Percentiles rank a stretch among this genome's conserved stretches.
phyloP scores from a whole-genome alignment of 1,140 invertebrate genomes.

The Trachymyrmex cornetzi region DNA sequence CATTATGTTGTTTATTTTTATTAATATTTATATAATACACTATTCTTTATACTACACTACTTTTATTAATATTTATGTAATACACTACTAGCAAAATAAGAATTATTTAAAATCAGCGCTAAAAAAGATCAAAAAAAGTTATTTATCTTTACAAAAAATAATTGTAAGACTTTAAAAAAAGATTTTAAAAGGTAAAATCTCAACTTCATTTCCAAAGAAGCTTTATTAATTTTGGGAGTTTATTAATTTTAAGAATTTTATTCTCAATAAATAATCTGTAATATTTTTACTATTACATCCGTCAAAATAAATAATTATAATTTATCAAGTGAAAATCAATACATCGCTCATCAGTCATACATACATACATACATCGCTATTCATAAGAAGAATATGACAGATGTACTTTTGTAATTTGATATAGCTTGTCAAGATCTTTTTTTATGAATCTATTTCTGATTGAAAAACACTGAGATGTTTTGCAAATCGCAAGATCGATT shows the following conservation, averaged over 20 bases:
- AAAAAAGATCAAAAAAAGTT: too few relatives aligned
- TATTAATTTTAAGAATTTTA: not conserved
- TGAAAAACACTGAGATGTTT: not conserved
- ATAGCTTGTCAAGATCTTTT: not conserved
- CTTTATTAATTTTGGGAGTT: not conserved
- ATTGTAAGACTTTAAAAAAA: too few relatives aligned
- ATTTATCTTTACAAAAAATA: too few relatives aligned
- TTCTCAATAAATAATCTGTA: not conserved
- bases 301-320: slow-evolving; percentile 1
- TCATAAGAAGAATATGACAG: not conserved
- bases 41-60: too few relatives aligned
- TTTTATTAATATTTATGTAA: slow-evolving; percentile 22
- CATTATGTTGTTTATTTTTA: not conserved
- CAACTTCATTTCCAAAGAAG: not conserved
- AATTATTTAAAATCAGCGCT: too few relatives aligned
- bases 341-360: not conserved
- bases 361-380: not conserved
- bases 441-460: not conserved
- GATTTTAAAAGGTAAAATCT: too few relatives aligned
- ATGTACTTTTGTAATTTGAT: not conserved
- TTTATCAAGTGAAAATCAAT: not conserved
- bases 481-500: slow-evolving; percentile 20
- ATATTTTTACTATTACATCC: not conserved
- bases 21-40: slow-evolving; percentile 4
- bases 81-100: too few relatives aligned